Conservation (phyloP, 1,140 invertebrate species). For the Andrena cerasifolii region DNA sequence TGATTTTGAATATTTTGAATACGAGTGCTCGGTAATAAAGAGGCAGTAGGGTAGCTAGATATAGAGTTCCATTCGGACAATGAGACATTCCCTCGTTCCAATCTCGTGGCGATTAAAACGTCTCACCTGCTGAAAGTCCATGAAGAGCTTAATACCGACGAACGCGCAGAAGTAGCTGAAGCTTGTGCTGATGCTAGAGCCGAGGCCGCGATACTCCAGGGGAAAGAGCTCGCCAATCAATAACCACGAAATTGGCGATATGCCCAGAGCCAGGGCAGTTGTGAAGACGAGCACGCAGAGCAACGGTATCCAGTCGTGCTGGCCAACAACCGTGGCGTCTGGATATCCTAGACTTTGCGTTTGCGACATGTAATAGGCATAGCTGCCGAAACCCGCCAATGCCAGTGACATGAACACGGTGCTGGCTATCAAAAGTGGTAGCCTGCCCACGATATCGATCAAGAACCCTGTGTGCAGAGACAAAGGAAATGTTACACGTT, state of each 20-base stretch:
- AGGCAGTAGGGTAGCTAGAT: not conserved
- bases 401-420: conserved; percentile 92
- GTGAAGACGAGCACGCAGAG: conserved; percentile 92
- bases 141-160: conserved; percentile 93
- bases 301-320: conserved; percentile 91
- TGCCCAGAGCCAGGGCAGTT: conserved; percentile 92
- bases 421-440: conserved; percentile 90
- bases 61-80: not conserved
- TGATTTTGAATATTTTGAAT: too few species aligned
- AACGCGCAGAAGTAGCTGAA: conserved; percentile 95
- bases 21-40: too few species aligned
- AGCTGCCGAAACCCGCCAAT: conserved; percentile 90
- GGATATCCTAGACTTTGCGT: conserved; percentile 79
- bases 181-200: conserved; percentile 91
- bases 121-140: conserved; percentile 87
- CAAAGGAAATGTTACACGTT: not conserved
- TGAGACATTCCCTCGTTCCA: too few species aligned
- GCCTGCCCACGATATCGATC: conserved; percentile 90
- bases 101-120: not conserved
- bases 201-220: conserved; percentile 91
- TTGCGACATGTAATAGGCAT: conserved; percentile 87
- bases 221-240: conserved; percentile 94
- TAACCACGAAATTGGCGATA: conserved; percentile 94
- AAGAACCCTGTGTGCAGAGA: conserved; percentile 85
- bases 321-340: conserved; percentile 78